Evolutionary conservation across 2,888 invertebrate species (phyloP), one percentile per base, ranked within the genome.

Genomic region (Eupithecia subfuscata): DNA sequence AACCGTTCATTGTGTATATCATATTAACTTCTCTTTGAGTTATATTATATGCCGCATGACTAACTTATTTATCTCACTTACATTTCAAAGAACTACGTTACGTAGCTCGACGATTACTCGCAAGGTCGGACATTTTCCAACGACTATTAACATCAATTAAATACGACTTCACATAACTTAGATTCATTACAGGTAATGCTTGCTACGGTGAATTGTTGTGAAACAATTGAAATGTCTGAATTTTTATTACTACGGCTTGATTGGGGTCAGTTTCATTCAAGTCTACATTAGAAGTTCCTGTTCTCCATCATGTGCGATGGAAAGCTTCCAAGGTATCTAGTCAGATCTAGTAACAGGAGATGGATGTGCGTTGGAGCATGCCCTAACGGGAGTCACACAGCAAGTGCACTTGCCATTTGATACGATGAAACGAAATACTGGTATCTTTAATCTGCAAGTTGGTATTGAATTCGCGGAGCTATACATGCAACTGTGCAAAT

Each of bases 301-400:
- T 74, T 79, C 64, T 77, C 45, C 37, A 69, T 75, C 65, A 63
- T 22, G 45, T 43, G 63, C 67, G 72, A 74, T 74, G 30, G 75
- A 72, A 73, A 76, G 74, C 72, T 79, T 67, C 77, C 71, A 77
- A 75, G 69, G 60, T 78, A 72, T 77, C 71, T 81, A 75, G 79
- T 80, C 81, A 82, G 80, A 81, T 85, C 83, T 82, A 81, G 91
- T 91, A 92, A 91, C 85, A 83, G 84, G 89, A 91, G 88, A 88
- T 89, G 84, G 83, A 87, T 90, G 88, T 89, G 88, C 89, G 88
- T 86, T 91, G 90, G 84, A 91, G 87, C 92, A 89, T 91, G 88
- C 84, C 86, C 84, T 91, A 92, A 92, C 94, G 92, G 92, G 88
- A 91, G 90, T 91, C 88, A 88, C 90, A 91, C 89, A 89, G 86